A percentile compares a stretch with the other conserved stretches of the same genome.
These are phyloP conservation scores for Thyatira batis DNA, from an alignment of 2,888 invertebrate species.

Conservation along the genomic window DNA sequence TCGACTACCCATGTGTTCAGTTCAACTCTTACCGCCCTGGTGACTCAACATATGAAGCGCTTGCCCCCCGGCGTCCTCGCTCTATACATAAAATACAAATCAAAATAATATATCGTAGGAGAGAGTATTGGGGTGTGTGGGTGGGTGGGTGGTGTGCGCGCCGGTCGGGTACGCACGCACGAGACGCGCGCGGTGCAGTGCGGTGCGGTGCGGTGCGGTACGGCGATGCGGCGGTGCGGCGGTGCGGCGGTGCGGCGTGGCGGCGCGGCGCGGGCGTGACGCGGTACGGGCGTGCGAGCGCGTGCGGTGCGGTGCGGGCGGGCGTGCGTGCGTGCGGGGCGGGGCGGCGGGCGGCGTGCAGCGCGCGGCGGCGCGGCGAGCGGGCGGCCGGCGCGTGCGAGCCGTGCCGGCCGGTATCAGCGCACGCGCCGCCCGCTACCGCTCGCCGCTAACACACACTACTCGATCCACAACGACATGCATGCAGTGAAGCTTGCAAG, in stretches of 20 bases:
- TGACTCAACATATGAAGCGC: constrained; percentile 94
- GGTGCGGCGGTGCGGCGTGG: constrained; percentile 42
- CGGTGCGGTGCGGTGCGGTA: constrained; percentile 12
- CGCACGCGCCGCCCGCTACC: constrained; percentile 22
- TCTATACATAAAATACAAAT: constrained; percentile 88
- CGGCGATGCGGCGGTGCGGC: constrained; percentile 28
- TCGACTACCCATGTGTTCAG: constrained; percentile 79
- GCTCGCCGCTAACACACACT: constrained; percentile 57
- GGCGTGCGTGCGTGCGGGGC: constrained; percentile 23
- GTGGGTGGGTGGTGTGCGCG: constrained; percentile 65
- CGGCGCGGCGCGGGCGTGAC: constrained; percentile 41
- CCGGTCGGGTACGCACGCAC: constrained; percentile 47
- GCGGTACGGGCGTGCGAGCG: constrained; percentile 43
- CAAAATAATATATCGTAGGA: constrained; percentile 81
- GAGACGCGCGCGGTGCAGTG: constrained; percentile 35
- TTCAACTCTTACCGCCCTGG: constrained; percentile 95
- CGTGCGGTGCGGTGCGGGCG: constrained; percentile 29
- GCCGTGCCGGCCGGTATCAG: constrained; percentile 11
- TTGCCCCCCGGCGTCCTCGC: constrained; percentile 95
- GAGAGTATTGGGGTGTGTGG: constrained; percentile 78
- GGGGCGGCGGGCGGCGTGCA: constrained; percentile 31
- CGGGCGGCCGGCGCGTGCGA: constrained; percentile 15
- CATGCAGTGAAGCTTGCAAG: constrained; percentile 82
- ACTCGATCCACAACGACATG: constrained; percentile 77
- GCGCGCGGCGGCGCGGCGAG: constrained; percentile 31